These are phyloP conservation scores for Hydrophis major DNA, from an alignment of 2,797 vertebrate species.

Conservation along the genomic window DNA sequence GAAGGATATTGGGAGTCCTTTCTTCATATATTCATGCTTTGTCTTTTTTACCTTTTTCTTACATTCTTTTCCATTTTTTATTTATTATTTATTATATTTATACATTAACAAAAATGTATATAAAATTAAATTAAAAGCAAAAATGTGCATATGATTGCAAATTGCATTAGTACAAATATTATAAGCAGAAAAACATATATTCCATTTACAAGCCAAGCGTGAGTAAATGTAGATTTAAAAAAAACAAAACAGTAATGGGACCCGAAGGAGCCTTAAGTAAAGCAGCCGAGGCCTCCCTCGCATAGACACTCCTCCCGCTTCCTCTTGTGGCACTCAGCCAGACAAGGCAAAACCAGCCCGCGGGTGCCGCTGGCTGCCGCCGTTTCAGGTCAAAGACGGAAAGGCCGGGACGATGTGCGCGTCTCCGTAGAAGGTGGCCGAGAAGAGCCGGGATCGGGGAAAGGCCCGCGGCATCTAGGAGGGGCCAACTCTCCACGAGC, in stretches of 20 bases:
- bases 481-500: neutral
- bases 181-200: neutral
- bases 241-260: neutral
- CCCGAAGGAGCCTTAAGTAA: neutral
- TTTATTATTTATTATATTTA: neutral
- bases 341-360: neutral
- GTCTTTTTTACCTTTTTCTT: neutral
- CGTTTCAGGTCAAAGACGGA: neutral
- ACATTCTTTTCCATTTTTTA: neutral
- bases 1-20: neutral
- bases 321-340: neutral
- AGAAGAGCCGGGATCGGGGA: neutral
- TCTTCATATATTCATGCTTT: neutral
- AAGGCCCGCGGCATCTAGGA: neutral
- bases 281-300: neutral
- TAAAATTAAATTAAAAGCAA: neutral
- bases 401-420: neutral
- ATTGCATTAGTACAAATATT: neutral
- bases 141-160: neutral
- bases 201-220: neutral
- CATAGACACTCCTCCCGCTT: neutral
- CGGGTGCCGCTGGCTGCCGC: neutral
- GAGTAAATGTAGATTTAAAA: neutral
- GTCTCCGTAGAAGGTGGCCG: neutral
- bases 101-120: neutral